These are phyloP conservation scores for Xenopus borealis DNA, from an alignment of 2,113 vertebrate species.

Conservation along the genomic window DNA sequence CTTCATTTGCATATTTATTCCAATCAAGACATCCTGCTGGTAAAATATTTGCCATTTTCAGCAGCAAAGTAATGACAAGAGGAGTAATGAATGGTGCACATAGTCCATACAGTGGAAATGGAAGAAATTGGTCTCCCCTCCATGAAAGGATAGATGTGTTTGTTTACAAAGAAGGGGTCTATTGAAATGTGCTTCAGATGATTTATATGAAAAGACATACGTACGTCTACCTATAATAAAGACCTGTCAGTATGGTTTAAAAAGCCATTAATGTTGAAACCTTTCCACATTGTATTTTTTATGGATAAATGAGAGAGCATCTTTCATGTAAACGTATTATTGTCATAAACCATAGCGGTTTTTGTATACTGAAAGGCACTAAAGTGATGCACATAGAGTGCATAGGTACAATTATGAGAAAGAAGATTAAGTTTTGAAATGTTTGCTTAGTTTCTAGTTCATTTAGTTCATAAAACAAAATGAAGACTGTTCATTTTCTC, in stretches of 20 bases:
- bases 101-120: slow-evolving; percentile 7
- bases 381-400: no score
- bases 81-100: slow-evolving; percentile 2
- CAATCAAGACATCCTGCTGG: slow-evolving; percentile 1
- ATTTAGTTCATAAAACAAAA: no score
- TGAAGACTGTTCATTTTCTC: no score
- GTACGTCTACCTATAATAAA: not conserved
- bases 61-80: not conserved
- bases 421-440: no score
- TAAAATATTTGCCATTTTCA: slow-evolving; percentile 25
- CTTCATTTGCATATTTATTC: not conserved
- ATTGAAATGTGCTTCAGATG: not conserved
- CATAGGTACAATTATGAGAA: no score
- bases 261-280: no score
- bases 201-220: not conserved
- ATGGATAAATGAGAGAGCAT: no score
- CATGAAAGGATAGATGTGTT: not conserved
- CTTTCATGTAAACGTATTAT: no score
- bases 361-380: no score
- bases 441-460: no score
- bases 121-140: not conserved
- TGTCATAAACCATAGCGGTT: no score
- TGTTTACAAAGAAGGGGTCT: not conserved
- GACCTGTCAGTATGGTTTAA: not conserved
- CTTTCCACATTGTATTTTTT: no score